Evolutionary conservation across 1,140 invertebrate genomes (phyloP).

Genomic region (Orussus abietinus): DNA sequence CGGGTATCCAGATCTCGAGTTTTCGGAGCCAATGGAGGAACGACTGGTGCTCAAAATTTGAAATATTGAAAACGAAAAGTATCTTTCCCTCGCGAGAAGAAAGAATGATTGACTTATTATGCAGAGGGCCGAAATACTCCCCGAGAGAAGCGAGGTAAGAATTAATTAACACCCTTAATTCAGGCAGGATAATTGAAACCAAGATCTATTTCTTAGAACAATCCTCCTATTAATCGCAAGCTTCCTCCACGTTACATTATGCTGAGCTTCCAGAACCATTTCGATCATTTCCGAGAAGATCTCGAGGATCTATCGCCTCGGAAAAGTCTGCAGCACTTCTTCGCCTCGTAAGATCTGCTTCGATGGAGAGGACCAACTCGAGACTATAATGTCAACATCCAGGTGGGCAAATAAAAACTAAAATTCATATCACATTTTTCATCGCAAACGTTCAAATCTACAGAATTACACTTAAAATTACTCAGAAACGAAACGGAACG

Average conservation of each 20-base stretch:
- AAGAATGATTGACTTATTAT: conserved; percentile 36
- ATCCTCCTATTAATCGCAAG: not conserved
- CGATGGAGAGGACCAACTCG: conserved; percentile 51
- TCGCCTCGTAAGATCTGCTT: conserved; percentile 29
- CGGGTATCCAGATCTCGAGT: conserved; percentile 9
- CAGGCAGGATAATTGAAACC: conserved; percentile 6
- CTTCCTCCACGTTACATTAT: conserved; percentile 1
- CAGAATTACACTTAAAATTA: too few species aligned
- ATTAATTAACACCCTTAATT: too few species aligned
- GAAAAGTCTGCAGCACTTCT: conserved; percentile 14
- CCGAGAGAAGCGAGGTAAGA: conserved; percentile 37
- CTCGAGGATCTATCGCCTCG: conserved; percentile 10
- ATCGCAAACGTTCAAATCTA: too few species aligned
- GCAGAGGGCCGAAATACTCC: conserved; percentile 44
- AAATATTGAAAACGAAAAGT: not conserved
- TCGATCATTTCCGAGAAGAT: conserved; percentile 11
- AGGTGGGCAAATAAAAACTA: conserved; percentile 16
- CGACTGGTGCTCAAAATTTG: conserved; percentile 17
- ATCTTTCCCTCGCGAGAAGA: conserved; percentile 2
- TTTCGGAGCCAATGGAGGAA: conserved; percentile 18
- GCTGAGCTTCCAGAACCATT: conserved; percentile 6
- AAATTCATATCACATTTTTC: conserved; percentile 32
- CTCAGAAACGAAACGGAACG: conserved; percentile 31
- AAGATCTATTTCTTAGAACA: not conserved
- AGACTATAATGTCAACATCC: conserved; percentile 44